Conservation (phyloP, 2,797 vertebrate species). For the Falco peregrinus region DNA sequence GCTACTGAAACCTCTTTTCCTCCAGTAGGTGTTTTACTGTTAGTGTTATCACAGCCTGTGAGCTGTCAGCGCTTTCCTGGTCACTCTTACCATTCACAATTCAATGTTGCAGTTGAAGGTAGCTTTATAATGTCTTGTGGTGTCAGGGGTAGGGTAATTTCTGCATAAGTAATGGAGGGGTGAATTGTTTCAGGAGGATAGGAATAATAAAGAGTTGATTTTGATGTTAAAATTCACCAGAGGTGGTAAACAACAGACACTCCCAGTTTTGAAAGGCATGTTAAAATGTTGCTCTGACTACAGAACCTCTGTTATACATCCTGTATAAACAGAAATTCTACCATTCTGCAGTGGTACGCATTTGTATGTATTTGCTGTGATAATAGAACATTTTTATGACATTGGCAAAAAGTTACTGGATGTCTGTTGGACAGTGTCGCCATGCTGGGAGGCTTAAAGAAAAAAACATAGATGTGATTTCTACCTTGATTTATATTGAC, state of each 20-base stretch:
- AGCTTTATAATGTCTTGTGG: neutral
- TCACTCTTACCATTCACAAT: neutral
- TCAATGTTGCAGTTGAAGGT: neutral
- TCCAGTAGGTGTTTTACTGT: neutral
- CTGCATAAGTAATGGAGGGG: neutral
- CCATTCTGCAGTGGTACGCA: neutral
- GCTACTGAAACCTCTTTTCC: neutral
- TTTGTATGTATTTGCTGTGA: neutral
- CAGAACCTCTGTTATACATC: neutral
- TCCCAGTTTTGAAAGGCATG: neutral
- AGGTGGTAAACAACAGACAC: neutral
- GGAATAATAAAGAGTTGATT: neutral
- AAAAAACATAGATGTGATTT: neutral
- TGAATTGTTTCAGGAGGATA: neutral
- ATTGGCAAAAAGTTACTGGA: neutral
- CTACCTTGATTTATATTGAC: neutral
- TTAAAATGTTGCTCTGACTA: neutral
- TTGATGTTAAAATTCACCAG: neutral
- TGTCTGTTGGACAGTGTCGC: neutral
- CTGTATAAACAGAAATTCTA: neutral
- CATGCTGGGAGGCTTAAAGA: neutral
- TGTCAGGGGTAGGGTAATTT: neutral
- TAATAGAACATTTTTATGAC: neutral
- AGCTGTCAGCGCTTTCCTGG: neutral
- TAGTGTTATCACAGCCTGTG: neutral